These are phyloP conservation scores for Dysdera silvatica DNA, from an alignment of 1,140 invertebrate species.

Conservation along the genomic window DNA sequence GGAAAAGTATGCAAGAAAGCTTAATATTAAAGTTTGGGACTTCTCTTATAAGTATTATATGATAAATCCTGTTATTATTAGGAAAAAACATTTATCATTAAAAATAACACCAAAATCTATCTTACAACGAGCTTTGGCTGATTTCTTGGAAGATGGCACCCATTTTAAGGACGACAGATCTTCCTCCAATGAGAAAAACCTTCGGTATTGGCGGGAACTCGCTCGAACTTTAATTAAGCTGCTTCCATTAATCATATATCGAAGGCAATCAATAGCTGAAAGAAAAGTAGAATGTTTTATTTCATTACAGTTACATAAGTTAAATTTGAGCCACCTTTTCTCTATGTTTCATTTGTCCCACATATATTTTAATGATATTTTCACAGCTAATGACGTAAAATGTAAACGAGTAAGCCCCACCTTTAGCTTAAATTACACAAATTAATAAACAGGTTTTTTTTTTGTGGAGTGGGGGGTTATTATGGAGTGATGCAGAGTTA, in stretches of 20 bases:
- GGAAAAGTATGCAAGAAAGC: not conserved
- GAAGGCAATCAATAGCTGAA: conserved; percentile 54
- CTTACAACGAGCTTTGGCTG: conserved; percentile 55
- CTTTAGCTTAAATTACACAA: too few relatives aligned
- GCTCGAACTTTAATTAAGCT: conserved; percentile 55
- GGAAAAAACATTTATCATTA: conserved; percentile 11
- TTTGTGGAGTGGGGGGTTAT: too few relatives aligned
- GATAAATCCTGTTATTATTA: not conserved
- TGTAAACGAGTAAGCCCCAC: too few relatives aligned
- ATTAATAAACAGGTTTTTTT: too few relatives aligned
- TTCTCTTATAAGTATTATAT: too few relatives aligned
- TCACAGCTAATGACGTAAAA: too few relatives aligned
- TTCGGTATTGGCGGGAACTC: conserved; percentile 55
- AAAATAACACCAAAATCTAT: conserved; percentile 10
- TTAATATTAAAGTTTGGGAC: not conserved
- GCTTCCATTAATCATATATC: conserved; percentile 55
- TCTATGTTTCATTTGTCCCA: too few relatives aligned
- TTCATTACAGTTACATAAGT: too few relatives aligned
- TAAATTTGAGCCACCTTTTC: too few relatives aligned
- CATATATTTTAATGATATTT: too few relatives aligned
- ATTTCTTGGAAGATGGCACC: conserved; percentile 58
- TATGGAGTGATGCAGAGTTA: too few relatives aligned
- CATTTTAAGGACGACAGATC: conserved; percentile 55
- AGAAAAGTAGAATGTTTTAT: conserved; percentile 28
- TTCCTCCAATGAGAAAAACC: conserved; percentile 52